A percentile compares a stretch with the other conserved stretches of the same genome.
These are phyloP conservation scores for Melanotaenia pygmaea DNA, from an alignment of 2,797 vertebrate species.

Conservation along the genomic window DNA sequence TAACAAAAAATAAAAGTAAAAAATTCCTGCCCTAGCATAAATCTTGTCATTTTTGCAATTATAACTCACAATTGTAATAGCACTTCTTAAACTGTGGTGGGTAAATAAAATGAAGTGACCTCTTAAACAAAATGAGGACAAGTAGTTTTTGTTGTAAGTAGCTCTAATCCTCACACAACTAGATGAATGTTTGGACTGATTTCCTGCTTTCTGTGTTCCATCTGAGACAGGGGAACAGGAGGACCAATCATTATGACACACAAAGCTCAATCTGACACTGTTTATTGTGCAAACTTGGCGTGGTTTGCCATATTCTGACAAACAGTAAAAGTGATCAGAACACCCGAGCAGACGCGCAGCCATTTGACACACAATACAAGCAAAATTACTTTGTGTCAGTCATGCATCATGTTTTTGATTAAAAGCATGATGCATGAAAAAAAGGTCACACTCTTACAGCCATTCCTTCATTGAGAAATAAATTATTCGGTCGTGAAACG, in stretches of 20 bases:
- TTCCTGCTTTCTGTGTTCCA: constrained; percentile 34
- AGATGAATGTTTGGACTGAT: constrained; percentile 1
- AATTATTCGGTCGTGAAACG: constrained; percentile 62
- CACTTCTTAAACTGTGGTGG: constrained; percentile 8
- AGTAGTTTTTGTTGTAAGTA: background rate
- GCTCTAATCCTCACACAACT: background rate
- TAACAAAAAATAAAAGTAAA: too few relatives aligned
- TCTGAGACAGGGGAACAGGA: constrained; percentile 13
- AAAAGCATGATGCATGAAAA: constrained; percentile 33
- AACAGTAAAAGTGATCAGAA: constrained; percentile 36
- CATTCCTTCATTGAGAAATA: constrained; percentile 46
- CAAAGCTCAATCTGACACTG: constrained; percentile 42
- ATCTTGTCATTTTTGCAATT: constrained; percentile 18
- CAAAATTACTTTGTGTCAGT: constrained; percentile 46
- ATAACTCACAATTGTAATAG: constrained; percentile 12
- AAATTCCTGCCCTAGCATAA: background rate
- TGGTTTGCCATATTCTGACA: constrained; percentile 35
- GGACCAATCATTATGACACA: constrained; percentile 33
- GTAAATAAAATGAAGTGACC: constrained; percentile 22
- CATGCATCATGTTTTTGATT: constrained; percentile 35
- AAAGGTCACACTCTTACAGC: constrained; percentile 15
- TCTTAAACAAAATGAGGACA: constrained; percentile 15
- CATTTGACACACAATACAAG: constrained; percentile 27
- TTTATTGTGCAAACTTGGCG: constrained; percentile 46
- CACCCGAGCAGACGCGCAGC: constrained; percentile 26